Evolutionary conservation across 2,888 invertebrate genomes (phyloP), one percentile per base, ranked within the genome.

Genomic region (Mythimna vitellina): DNA sequence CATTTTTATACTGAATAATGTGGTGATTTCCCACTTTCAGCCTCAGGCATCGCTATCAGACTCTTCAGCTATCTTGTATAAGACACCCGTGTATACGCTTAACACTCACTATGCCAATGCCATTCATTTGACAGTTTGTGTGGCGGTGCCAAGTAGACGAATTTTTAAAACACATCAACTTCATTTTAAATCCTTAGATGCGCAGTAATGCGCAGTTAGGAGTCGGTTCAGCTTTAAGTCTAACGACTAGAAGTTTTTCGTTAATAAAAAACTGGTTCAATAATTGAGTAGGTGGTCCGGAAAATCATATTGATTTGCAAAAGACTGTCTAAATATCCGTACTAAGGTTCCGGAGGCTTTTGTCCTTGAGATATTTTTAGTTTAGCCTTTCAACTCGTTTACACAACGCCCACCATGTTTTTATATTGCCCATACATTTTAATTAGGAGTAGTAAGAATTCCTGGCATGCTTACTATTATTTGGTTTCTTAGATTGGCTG

Each of bases 281-380:
- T 35, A 38, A 20, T 65, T 35, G 42, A 46, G 35, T 65, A 53
- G 32, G n/a, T 22, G 3, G 42, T 54, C n/a, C 5, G 38, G 57
- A 17, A 46, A 58, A 65, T 8, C 25, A 46, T 42, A 25, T 62
- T 22, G 38, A 54, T 38, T 60, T 22, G 25, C 35, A 10, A 58
- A 61, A 54, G 9, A 17, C 8, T 35, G 20, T 54, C 17, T 60
- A 56, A 64, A 51, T 63, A 58, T 38, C 56, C 29, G 25, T 53
- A 38, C 17, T n/a, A 42, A 42, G 35, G 38, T 63, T 22, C 35
- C 9, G 12, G 35, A 73, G 56, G 56, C 35, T 61, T 22, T 29
- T 25, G 38, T 67, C 53, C 67, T 54, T 78, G 64, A 22, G 25
- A 3, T 67, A 80, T 68, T 67, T 67, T 56, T 73, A 67, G 29